phyloP scores from a whole-genome alignment of 2,888 invertebrate species.

The Cephalotes varians region DNA sequence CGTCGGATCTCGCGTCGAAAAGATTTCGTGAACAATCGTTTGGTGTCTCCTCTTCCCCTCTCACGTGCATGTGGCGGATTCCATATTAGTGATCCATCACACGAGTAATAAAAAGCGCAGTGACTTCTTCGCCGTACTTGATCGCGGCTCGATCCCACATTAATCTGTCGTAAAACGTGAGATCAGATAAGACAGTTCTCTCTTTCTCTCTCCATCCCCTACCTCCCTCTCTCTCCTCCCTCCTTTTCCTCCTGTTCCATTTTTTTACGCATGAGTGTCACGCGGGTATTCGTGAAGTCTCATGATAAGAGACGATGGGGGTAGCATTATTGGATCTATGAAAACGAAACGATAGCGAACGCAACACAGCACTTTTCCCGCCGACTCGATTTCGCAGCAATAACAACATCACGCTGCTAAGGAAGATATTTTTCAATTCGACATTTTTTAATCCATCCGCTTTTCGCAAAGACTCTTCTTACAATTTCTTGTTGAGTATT shows the following conservation, averaged over 20 bases:
- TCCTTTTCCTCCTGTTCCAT: background rate
- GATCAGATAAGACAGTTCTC: slow-evolving; percentile 66
- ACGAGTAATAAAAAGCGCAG: slow-evolving; percentile 50
- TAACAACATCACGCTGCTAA: background rate
- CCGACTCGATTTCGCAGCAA: background rate
- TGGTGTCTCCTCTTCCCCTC: background rate
- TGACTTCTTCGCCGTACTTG: slow-evolving; percentile 57
- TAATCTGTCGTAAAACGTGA: slow-evolving; percentile 65
- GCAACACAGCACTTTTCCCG: slow-evolving; percentile 7
- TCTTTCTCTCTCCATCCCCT: background rate
- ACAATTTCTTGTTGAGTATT: background rate
- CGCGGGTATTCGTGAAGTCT: slow-evolving; percentile 45
- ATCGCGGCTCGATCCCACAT: slow-evolving; percentile 70
- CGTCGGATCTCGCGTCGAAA: slow-evolving; percentile 58
- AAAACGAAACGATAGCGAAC: slow-evolving; percentile 45
- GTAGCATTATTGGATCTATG: slow-evolving; percentile 48
- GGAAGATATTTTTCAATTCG: background rate
- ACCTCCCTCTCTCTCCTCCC: background rate
- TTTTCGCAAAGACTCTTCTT: background rate
- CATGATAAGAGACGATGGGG: slow-evolving; percentile 47
- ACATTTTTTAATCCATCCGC: background rate
- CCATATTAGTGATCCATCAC: slow-evolving; percentile 78
- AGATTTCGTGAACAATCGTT: slow-evolving; percentile 56
- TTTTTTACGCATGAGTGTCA: slow-evolving; percentile 46
- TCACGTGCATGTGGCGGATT: slow-evolving; percentile 47